phyloP scores from a whole-genome alignment of 2,888 invertebrate species.

The Catonia carolina region DNA sequence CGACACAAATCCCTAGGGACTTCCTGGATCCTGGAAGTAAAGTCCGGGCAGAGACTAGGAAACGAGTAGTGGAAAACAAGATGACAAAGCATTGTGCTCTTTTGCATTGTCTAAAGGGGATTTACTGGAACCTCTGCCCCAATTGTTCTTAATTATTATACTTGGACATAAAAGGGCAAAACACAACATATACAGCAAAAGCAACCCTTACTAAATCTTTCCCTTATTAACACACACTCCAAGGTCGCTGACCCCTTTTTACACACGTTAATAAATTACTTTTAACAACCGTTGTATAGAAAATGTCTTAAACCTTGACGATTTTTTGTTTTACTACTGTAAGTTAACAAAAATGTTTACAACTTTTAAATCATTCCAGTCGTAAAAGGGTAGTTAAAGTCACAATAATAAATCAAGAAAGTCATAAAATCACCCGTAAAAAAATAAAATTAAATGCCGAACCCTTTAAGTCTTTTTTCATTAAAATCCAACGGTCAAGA shows the following conservation, averaged over 20 bases:
- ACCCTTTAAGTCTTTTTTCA: too few relatives aligned
- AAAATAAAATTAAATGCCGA: too few relatives aligned
- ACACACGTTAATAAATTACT: background rate
- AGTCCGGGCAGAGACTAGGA: conserved; percentile 1
- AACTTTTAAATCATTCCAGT: too few relatives aligned
- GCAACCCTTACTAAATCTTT: conserved; percentile 2
- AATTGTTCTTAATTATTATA: conserved; percentile 13
- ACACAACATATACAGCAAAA: background rate
- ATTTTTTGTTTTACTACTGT: too few relatives aligned
- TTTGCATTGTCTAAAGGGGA: conserved; percentile 5
- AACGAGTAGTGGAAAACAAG: background rate
- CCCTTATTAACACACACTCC: conserved; percentile 3
- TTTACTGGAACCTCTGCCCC: conserved; percentile 9
- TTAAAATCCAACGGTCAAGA: too few relatives aligned
- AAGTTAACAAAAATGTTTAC: too few relatives aligned
- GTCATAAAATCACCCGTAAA: too few relatives aligned
- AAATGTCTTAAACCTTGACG: too few relatives aligned
- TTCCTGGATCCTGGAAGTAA: conserved; percentile 4
- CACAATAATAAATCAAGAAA: too few relatives aligned
- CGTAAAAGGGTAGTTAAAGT: too few relatives aligned
- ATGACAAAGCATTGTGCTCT: conserved; percentile 1
- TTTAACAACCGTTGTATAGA: too few relatives aligned
- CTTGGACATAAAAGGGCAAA: conserved; percentile 5
- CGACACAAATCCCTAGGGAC: conserved; percentile 7
- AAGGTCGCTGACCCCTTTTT: conserved; percentile 7